Evolutionary conservation across 2,888 invertebrate species (phyloP).

Genomic region (Drosophila pullipes): DNA sequence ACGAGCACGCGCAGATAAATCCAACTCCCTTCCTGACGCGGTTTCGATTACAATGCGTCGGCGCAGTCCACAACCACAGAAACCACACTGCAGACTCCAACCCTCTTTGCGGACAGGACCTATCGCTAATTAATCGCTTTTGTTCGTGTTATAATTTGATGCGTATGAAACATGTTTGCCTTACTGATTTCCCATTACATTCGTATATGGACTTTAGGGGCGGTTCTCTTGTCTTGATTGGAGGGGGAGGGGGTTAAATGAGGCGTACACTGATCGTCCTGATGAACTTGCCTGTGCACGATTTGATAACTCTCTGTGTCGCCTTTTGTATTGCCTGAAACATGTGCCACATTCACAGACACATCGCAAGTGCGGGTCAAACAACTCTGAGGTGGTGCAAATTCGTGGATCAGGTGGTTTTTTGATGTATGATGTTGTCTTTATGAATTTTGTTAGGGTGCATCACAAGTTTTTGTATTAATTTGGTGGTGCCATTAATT

Average conservation of each 20-base stretch:
- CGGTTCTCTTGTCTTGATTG: slow-evolving; percentile 33
- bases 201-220: slow-evolving; percentile 56
- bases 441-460: slow-evolving; percentile 20
- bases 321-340: slow-evolving; percentile 41
- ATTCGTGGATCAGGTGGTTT: slow-evolving; percentile 59
- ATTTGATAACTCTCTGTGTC: slow-evolving; percentile 29
- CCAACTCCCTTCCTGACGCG: slow-evolving; percentile 1
- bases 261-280: slow-evolving; percentile 51
- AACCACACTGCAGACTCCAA: slow-evolving; percentile 3
- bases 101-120: slow-evolving; percentile 11
- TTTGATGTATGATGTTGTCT: slow-evolving; percentile 39
- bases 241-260: slow-evolving; percentile 54
- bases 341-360: slow-evolving; percentile 70
- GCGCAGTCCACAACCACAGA: slow-evolving; percentile 7
- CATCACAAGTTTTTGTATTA: not conserved
- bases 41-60: slow-evolving; percentile 36
- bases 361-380: slow-evolving; percentile 52
- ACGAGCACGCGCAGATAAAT: slow-evolving; percentile 73
- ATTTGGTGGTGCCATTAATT: not conserved
- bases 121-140: slow-evolving; percentile 75
- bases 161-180: slow-evolving; percentile 72
- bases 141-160: slow-evolving; percentile 77
- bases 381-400: slow-evolving; percentile 33
- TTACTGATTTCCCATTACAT: slow-evolving; percentile 67
- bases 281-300: slow-evolving; percentile 45